phyloP scores from a whole-genome alignment of 2,113 vertebrate species.

The Empidonax traillii region DNA sequence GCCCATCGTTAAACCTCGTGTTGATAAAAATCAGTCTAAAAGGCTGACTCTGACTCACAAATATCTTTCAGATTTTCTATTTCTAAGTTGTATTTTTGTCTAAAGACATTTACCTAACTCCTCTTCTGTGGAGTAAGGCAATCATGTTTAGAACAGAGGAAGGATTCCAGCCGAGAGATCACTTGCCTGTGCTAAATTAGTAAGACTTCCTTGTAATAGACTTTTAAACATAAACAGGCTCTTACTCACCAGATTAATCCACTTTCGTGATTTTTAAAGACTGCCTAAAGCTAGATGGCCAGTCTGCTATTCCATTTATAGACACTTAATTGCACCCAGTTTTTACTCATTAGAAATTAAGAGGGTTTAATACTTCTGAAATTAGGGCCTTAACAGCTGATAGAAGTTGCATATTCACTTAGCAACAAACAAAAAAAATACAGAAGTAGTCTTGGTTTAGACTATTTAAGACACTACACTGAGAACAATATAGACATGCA shows the following conservation, averaged over 20 bases:
- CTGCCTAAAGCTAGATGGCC: neutral
- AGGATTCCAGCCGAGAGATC: neutral
- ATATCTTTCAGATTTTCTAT: neutral
- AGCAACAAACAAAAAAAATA: neutral
- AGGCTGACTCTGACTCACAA: neutral
- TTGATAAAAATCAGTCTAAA: neutral
- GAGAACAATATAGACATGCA: slow-evolving; percentile 28
- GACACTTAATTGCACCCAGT: neutral
- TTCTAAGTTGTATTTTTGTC: neutral
- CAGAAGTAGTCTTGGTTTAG: neutral
- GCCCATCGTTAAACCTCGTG: neutral
- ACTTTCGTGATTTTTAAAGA: neutral
- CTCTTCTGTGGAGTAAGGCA: neutral
- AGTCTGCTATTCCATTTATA: neutral
- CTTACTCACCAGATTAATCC: slow-evolving; percentile 19
- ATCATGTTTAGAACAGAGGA: neutral
- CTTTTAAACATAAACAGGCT: neutral
- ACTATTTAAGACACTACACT: neutral
- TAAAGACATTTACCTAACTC: neutral
- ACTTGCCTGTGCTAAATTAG: neutral
- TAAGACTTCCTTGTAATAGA: neutral
- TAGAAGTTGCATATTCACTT: neutral
- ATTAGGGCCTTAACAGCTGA: neutral
- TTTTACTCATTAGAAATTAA: slow-evolving; percentile 10
- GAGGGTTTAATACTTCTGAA: neutral